phyloP scores from a whole-genome alignment of 2,113 vertebrate species.

The Lathamus discolor region DNA sequence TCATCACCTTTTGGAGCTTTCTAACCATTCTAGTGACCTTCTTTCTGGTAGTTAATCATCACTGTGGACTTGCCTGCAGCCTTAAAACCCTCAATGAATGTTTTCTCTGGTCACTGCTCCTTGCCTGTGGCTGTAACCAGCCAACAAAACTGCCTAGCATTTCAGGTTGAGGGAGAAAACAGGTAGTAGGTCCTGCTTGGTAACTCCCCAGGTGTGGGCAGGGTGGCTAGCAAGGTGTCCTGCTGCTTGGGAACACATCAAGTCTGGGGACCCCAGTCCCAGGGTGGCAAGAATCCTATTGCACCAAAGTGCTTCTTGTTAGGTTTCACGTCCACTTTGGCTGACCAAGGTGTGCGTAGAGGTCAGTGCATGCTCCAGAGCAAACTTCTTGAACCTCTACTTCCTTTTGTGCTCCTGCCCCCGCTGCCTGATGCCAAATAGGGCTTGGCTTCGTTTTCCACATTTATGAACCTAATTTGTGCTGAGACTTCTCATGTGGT shows the following conservation, averaged over 20 bases:
- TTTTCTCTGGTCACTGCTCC: not conserved
- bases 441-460: not conserved
- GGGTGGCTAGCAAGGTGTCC: not conserved
- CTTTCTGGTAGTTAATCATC: not conserved
- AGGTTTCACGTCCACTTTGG: accelerated
- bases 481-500: not conserved
- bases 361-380: not conserved
- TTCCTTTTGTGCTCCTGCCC: not conserved
- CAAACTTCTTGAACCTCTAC: not conserved
- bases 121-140: not conserved
- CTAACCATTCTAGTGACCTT: not conserved
- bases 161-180: not conserved
- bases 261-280: not conserved
- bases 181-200: not conserved
- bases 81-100: not conserved
- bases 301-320: not conserved
- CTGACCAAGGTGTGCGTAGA: no score
- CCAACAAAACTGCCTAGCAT: not conserved
- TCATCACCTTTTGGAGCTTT: not conserved
- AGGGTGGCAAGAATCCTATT: not conserved
- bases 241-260: not conserved
- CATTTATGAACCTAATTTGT: accelerated
- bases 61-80: not conserved
- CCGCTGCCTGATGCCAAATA: not conserved
- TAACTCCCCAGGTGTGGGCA: not conserved